Conservation (phyloP, 2,888 invertebrate genomes). For the Creontiades dilutus region DNA sequence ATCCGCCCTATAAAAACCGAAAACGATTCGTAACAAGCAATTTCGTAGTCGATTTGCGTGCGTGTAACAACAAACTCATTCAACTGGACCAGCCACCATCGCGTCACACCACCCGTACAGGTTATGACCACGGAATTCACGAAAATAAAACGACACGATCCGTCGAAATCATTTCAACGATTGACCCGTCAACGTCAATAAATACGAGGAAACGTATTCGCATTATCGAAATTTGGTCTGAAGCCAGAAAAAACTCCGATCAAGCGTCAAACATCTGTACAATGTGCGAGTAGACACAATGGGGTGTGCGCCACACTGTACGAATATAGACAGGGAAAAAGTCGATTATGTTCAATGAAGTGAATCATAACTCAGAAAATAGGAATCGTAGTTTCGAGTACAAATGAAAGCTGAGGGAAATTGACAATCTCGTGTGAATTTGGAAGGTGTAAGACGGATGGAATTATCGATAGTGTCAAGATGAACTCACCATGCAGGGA, state of each 20-base stretch:
- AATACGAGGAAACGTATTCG: not conserved
- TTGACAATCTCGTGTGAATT: not conserved
- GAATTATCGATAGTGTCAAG: not conserved
- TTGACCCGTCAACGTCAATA: not conserved
- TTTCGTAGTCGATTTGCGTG: slow-evolving; percentile 25
- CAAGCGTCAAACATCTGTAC: not conserved
- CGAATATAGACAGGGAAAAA: not conserved
- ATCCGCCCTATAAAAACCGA: too few relatives aligned
- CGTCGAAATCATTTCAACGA: not conserved
- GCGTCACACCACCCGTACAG: slow-evolving; percentile 51
- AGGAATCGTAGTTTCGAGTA: too few relatives aligned
- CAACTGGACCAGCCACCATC: slow-evolving; percentile 58
- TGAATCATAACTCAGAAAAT: not conserved
- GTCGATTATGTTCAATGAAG: not conserved
- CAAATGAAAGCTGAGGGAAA: not conserved
- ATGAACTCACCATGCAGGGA: not conserved
- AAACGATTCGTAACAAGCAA: too few relatives aligned
- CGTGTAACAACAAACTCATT: slow-evolving; percentile 52
- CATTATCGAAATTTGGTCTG: not conserved
- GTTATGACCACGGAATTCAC: slow-evolving; percentile 26
- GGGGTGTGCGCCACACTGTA: not conserved
- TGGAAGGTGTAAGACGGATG: not conserved
- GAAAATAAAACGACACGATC: slow-evolving; percentile 7
- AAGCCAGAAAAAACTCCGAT: not conserved
- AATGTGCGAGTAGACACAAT: slow-evolving; percentile 11